Evolutionary conservation across 2,113 vertebrate genomes (phyloP).

Genomic region (Cyprinodon brontotheroides): DNA sequence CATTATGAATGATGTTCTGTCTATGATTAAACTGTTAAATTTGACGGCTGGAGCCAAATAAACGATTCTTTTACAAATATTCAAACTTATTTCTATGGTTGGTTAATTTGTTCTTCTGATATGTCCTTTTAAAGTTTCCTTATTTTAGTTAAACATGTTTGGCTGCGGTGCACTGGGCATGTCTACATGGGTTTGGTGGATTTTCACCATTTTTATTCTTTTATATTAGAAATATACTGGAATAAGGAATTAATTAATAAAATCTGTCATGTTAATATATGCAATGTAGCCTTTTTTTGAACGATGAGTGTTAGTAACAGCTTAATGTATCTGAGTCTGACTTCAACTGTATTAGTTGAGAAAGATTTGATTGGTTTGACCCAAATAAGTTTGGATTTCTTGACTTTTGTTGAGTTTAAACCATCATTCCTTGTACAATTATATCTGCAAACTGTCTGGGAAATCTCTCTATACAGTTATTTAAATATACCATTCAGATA

Average conservation of each 20-base stretch:
- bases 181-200: too few species aligned
- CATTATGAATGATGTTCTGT: not conserved
- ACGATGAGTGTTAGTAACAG: not conserved
- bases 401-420: too few species aligned
- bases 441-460: not conserved
- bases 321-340: not conserved
- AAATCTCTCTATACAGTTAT: not conserved
- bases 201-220: not conserved
- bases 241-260: too few species aligned
- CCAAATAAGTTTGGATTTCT: not conserved
- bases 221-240: not conserved
- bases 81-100: not conserved
- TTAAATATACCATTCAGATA: too few species aligned
- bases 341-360: not conserved
- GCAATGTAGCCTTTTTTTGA: too few species aligned
- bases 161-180: too few species aligned
- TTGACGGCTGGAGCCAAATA: not conserved
- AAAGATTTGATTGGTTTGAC: not conserved
- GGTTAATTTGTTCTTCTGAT: not conserved
- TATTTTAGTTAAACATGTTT: not conserved
- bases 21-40: not conserved
- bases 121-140: not conserved
- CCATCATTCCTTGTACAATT: too few species aligned
- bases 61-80: not conserved
- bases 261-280: too few species aligned